A percentile compares a stretch with the other conserved stretches of the same genome.
Evolutionary conservation across 2,113 vertebrate species (phyloP).

Genomic region (Psettodes erumei): DNA sequence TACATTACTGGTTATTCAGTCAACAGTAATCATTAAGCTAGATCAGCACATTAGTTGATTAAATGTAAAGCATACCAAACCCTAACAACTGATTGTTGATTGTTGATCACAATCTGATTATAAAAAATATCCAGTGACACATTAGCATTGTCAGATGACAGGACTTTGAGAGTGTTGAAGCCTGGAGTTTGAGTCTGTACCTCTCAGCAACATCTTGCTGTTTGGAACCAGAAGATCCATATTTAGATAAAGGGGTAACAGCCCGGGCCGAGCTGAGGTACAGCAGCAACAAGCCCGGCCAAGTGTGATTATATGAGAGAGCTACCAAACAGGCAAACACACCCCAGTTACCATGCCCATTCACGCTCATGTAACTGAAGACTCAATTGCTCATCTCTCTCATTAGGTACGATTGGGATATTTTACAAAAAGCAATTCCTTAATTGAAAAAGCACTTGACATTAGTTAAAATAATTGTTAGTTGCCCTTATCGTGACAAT

Average conservation of each 20-base stretch:
- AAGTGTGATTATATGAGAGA: conserved; percentile 30
- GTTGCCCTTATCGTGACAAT: neutral
- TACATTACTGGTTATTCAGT: neutral
- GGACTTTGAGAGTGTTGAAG: neutral
- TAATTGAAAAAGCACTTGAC: neutral
- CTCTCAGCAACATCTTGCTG: neutral
- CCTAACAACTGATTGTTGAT: too few relatives aligned
- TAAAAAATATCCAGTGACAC: neutral
- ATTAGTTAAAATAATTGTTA: neutral
- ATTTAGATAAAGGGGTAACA: neutral
- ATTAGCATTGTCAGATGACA: conserved; percentile 20
- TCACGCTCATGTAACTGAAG: conserved; percentile 1
- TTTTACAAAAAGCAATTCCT: neutral
- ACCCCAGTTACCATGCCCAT: conserved; percentile 6
- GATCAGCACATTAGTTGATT: neutral
- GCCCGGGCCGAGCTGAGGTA: neutral
- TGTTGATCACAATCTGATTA: too few relatives aligned
- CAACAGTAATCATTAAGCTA: neutral
- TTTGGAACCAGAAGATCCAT: conserved; percentile 3
- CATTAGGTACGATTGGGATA: too few relatives aligned
- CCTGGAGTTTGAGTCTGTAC: neutral
- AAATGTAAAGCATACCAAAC: neutral
- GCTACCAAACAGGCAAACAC: conserved; percentile 13
- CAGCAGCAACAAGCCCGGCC: neutral
- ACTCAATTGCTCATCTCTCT: too few relatives aligned